phyloP scores from a whole-genome alignment of 2,797 vertebrate species.

The Lemur catta region DNA sequence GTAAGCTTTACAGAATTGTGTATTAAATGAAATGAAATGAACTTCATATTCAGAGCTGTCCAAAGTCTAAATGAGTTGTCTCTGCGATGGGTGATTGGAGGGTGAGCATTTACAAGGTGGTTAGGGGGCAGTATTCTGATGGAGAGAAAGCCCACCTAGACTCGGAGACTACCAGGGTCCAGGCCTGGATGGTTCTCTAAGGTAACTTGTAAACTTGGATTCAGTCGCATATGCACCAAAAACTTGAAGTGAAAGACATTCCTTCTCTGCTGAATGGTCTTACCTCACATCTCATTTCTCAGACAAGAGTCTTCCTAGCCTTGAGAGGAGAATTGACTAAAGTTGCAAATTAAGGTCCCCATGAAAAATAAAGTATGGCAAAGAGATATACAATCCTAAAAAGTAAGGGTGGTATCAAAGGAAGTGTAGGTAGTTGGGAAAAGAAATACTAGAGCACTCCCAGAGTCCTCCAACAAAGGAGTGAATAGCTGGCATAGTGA shows the following conservation, averaged over 20 bases:
- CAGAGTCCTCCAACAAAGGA: background rate
- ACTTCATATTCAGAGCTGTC: background rate
- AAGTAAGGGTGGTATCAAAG: background rate
- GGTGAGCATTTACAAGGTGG: background rate
- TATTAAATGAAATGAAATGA: background rate
- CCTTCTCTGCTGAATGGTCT: background rate
- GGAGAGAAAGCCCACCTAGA: background rate
- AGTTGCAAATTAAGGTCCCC: background rate
- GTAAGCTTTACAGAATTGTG: background rate
- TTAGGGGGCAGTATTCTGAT: background rate
- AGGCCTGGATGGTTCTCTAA: background rate
- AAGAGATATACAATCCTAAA: background rate
- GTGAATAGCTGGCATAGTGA: too few species aligned
- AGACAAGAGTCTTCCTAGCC: background rate
- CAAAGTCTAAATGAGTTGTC: background rate
- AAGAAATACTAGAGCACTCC: background rate
- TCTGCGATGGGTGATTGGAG: background rate
- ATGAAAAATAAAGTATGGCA: background rate
- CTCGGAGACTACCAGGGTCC: background rate
- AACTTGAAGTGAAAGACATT: background rate
- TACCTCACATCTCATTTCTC: background rate
- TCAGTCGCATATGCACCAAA: background rate
- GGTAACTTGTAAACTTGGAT: background rate
- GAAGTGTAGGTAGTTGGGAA: background rate
- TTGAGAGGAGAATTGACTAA: background rate